phyloP scores from a whole-genome alignment of 2,113 vertebrate species.

The Acrocephalus kingi region DNA sequence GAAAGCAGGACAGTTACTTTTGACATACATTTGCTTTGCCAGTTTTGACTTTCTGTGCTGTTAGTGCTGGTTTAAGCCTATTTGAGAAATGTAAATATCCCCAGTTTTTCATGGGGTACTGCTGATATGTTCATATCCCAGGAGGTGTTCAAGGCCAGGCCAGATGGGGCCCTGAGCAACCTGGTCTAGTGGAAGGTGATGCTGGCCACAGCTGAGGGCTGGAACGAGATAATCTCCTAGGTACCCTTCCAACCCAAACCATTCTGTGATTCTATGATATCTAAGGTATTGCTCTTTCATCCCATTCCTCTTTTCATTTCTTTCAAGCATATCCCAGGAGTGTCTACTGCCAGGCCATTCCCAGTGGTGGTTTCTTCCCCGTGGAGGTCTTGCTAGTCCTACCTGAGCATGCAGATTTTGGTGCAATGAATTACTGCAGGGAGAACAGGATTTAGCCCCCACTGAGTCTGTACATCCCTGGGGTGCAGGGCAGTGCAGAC shows the following conservation, averaged over 20 bases:
- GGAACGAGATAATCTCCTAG: background rate
- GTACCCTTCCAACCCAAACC: background rate
- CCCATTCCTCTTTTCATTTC: background rate
- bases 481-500: background rate
- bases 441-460: background rate
- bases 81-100: background rate
- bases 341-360: background rate
- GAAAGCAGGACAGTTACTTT: background rate
- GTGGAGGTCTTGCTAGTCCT: background rate
- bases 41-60: background rate
- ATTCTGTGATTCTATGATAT: background rate
- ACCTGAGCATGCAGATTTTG: rapidly evolving
- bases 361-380: background rate
- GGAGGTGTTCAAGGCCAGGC: background rate
- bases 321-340: background rate
- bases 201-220: background rate
- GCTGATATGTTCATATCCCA: background rate
- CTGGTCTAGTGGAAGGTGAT: background rate
- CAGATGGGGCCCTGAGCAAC: background rate
- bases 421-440: background rate
- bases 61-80: background rate
- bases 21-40: background rate
- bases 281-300: background rate
- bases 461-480: background rate
- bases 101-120: background rate